Conservation (phyloP, 2,113 vertebrate species). For the Daboia siamensis region DNA sequence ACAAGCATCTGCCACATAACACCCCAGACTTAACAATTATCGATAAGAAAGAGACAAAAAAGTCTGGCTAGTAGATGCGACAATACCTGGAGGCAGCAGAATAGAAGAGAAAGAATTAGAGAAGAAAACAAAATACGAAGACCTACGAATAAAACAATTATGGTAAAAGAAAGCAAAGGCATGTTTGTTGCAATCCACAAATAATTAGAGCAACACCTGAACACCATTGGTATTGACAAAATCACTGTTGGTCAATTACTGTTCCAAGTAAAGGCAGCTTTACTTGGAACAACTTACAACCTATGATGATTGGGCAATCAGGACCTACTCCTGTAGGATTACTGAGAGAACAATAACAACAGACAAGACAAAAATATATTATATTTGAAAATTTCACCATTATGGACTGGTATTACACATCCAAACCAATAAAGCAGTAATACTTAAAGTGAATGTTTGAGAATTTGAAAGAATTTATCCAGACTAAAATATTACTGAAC, state of each 20-base stretch:
- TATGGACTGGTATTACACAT: neutral
- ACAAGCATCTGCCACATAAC: neutral
- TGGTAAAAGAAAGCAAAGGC: neutral
- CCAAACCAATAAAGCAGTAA: no score
- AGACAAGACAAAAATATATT: neutral
- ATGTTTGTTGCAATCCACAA: neutral
- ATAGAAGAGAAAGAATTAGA: neutral
- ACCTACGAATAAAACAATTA: neutral
- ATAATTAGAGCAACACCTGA: neutral
- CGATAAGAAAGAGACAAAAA: neutral
- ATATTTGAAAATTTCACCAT: neutral
- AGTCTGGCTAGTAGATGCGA: neutral
- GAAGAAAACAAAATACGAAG: neutral
- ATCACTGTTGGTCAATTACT: neutral
- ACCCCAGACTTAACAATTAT: neutral
- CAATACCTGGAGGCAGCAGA: neutral
- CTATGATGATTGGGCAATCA: neutral
- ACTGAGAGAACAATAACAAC: neutral
- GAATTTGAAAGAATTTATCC: no score
- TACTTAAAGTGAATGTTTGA: no score
- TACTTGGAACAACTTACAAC: neutral
- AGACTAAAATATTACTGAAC: no score
- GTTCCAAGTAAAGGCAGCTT: no score
- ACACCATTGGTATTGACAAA: neutral
- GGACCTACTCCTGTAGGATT: no score